Percentiles rank a stretch among this genome's conserved stretches.
Evolutionary conservation across 2,113 vertebrate species (phyloP).

Genomic region (Aix galericulata): DNA sequence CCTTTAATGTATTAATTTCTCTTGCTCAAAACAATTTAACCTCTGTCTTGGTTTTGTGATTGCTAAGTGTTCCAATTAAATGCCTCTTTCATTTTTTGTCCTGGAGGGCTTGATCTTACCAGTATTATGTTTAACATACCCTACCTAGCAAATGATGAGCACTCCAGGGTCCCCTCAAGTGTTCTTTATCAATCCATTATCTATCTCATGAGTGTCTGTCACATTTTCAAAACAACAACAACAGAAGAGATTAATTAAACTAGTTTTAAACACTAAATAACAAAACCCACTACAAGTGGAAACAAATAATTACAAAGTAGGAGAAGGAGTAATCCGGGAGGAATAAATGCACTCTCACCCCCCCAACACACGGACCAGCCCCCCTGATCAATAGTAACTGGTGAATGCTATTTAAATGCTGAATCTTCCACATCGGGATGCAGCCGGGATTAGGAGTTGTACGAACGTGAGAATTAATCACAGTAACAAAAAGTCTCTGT

Average conservation of each 20-base stretch:
- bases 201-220: slow-evolving; percentile 72
- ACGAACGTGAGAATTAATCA: slow-evolving; percentile 65
- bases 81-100: slow-evolving; percentile 81
- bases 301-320: slow-evolving; percentile 46
- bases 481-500: slow-evolving; percentile 63
- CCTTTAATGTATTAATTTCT: slow-evolving; percentile 91
- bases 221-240: slow-evolving; percentile 68
- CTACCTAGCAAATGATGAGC: slow-evolving; percentile 63
- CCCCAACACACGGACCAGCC: neutral
- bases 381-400: slow-evolving; percentile 7
- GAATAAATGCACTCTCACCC: neutral
- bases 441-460: neutral
- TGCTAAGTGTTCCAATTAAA: slow-evolving; percentile 88
- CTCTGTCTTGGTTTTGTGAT: slow-evolving; percentile 87
- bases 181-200: slow-evolving; percentile 72
- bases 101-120: slow-evolving; percentile 79
- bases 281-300: slow-evolving; percentile 28
- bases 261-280: slow-evolving; percentile 62
- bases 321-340: slow-evolving; percentile 15
- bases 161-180: slow-evolving; percentile 39
- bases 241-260: slow-evolving; percentile 75
- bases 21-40: slow-evolving; percentile 91
- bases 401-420: slow-evolving; percentile 20
- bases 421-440: slow-evolving; percentile 37
- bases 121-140: slow-evolving; percentile 65